These are phyloP conservation scores for Sinelater perroti DNA, from an alignment of 2,888 invertebrate genomes.

Conservation along the genomic window DNA sequence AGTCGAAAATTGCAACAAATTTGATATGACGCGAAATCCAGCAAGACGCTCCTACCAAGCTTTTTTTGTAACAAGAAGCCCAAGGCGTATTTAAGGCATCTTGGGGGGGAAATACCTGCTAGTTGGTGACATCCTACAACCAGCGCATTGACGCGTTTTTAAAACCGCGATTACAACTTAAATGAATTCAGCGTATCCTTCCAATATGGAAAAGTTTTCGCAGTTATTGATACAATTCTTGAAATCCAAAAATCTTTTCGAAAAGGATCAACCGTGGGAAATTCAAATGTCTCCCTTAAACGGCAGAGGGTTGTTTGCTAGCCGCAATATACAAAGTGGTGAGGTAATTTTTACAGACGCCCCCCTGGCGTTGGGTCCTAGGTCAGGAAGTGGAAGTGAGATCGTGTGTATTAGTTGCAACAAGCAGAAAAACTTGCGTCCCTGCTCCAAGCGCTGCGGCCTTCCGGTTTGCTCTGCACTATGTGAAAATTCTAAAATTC, in stretches of 20 bases:
- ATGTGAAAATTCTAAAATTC: conserved; percentile 69
- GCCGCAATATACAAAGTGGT: conserved; percentile 70
- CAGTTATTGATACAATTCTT: conserved; percentile 23
- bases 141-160: too few species aligned
- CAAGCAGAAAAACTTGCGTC: conserved; percentile 58
- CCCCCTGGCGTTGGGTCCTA: conserved; percentile 76
- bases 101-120: too few species aligned
- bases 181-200: too few species aligned
- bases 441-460: conserved; percentile 71
- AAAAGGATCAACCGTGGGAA: conserved; percentile 64
- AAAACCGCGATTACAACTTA: too few species aligned
- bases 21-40: too few species aligned
- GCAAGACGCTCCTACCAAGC: too few species aligned
- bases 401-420: conserved; percentile 74
- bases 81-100: too few species aligned
- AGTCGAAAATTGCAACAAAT: too few species aligned
- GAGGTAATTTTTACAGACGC: conserved; percentile 77
- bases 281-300: conserved; percentile 69
- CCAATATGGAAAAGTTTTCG: conserved; percentile 18
- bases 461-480: conserved; percentile 73
- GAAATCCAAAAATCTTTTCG: conserved; percentile 19
- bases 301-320: conserved; percentile 78
- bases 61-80: too few species aligned
- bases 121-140: too few species aligned
- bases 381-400: conserved; percentile 64